Base-by-base conservation (phyloP, 2,113 vertebrate species). In the Forbesichthys papilliferus region DNA sequence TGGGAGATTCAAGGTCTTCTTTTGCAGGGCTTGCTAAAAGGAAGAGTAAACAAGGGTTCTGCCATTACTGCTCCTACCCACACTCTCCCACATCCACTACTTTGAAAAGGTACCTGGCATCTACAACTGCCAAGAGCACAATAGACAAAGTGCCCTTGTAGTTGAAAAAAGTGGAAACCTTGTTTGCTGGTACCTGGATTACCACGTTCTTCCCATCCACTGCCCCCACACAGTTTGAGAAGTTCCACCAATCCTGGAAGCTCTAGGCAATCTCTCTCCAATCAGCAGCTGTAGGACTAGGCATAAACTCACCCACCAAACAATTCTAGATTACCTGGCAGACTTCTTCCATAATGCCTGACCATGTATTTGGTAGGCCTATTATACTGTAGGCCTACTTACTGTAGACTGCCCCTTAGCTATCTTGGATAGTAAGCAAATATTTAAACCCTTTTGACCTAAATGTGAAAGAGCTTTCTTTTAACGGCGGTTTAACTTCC, bases 211-310 rank as follows among this genome's bases (percentile, higher is more conserved):
- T 53, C 13, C 63, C 63, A 54, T 65, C 63, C 11, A 65, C 13
- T 54, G 63, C 63, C 27, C 63, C 48, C n/a, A 65, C 49, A 52
- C 63, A 65, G 33, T 52, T 51, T 11, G 48, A 48, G 48, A 65
- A 53, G 18, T 52, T 65, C 63, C 63, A 65, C n/a, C 18, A 18
- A 11, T 65, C 14, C 63, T 51, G 14, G 49, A 65, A 51, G 12
- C 18, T 48, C 18, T 18, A 12, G 48, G 48, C 47, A 34, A 65
- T 65, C n/a, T 10, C 63, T 12, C 33, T 18, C 49, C 16, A 66
- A 56, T 18, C 55, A 16, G 55, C 27, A 27, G 27, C 27, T 27
- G 27, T 27, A 27, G 27, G 27, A 27, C 27, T 27, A 27, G 27
- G 27, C 27, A 27, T 27, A 27, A 27, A 27, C 27, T 27, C 27